Percentiles rank a stretch among this genome's conserved stretches.
Evolutionary conservation across 2,113 vertebrate genomes (phyloP).

Genomic region (western clawed frog (Xenopus tropicalis)): UCB_Xtro_10.0 CM004450.2:124504501-124505000

Average conservation of each 20-base stretch:
- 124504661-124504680: background rate
- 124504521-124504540: background rate
- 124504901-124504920: too few species aligned
- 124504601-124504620: background rate
- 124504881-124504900: too few species aligned
- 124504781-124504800: background rate
- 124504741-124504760: constrained; percentile 1
- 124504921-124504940: too few species aligned
- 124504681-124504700: background rate
- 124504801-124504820: background rate
- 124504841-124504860: too few species aligned
- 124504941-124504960: background rate
- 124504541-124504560: background rate
- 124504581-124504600: constrained; percentile 19
- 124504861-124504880: too few species aligned
- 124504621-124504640: background rate
- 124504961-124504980: background rate
- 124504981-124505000: constrained; percentile 2
- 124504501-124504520: constrained; percentile 2
- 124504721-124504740: constrained; percentile 18
- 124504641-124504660: background rate
- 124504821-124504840: background rate
- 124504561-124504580: background rate
- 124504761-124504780: constrained; percentile 5
- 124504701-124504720: background rate